phyloP scores from a whole-genome alignment of 1,140 invertebrate genomes.

The Spodoptera frugiperda region DNA sequence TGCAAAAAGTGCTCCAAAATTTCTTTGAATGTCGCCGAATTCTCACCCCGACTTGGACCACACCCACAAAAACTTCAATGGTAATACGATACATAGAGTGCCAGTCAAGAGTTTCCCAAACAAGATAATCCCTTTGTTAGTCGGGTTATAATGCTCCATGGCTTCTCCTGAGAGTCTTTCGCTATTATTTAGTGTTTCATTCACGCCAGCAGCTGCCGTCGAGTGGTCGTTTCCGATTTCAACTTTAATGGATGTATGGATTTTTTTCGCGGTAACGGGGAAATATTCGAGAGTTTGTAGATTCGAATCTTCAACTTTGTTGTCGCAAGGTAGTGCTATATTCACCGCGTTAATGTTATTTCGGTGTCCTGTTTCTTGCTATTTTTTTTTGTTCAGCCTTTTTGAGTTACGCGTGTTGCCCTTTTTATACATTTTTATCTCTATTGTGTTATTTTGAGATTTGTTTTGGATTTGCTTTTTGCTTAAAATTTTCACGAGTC shows the following conservation, averaged over 20 bases:
- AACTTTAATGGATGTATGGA: constrained; percentile 73
- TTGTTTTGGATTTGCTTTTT: too few species aligned
- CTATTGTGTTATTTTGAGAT: not conserved
- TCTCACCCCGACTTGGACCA: constrained; percentile 71
- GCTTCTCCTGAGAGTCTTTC: constrained; percentile 75
- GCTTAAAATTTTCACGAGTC: too few species aligned
- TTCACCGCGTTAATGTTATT: constrained; percentile 6
- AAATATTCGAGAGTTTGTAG: constrained; percentile 45
- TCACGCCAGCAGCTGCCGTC: constrained; percentile 76
- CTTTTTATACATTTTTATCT: not conserved
- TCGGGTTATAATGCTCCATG: constrained; percentile 76
- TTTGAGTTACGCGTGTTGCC: not conserved
- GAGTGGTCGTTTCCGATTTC: constrained; percentile 78
- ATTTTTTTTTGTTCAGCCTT: not conserved
- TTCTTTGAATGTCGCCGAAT: constrained; percentile 60
- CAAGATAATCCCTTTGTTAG: constrained; percentile 86
- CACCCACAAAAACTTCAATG: constrained; percentile 82
- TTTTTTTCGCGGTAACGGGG: constrained; percentile 60
- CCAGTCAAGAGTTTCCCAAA: constrained; percentile 84
- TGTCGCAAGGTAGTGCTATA: constrained; percentile 11
- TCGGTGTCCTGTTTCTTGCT: constrained; percentile 10
- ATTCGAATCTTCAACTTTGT: constrained; percentile 20
- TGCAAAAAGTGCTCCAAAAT: constrained; percentile 56
- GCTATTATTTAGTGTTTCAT: constrained; percentile 82
- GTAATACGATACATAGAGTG: constrained; percentile 82